Evolutionary conservation across 2,797 vertebrate genomes (phyloP).

Genomic region (Argentina silus): DNA sequence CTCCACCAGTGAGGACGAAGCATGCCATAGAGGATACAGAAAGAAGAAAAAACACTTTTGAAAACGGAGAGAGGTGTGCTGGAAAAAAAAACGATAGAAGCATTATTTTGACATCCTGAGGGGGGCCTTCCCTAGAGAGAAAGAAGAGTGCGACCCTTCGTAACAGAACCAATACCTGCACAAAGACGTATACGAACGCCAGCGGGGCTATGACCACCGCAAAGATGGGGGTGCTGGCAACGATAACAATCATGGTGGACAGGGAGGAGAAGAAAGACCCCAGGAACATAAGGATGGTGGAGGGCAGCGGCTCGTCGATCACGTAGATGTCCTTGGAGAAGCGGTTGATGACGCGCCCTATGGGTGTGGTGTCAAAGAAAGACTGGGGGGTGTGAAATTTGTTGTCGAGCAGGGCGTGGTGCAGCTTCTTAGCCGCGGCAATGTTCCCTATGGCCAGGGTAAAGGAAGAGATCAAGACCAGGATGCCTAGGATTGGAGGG

Average conservation of each 20-base stretch:
- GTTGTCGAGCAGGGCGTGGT: slow-evolving; percentile 85
- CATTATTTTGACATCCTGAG: not conserved
- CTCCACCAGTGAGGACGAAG: slow-evolving; percentile 41
- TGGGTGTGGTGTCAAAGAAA: slow-evolving; percentile 96
- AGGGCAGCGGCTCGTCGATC: slow-evolving; percentile 89
- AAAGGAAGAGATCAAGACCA: slow-evolving; percentile 88
- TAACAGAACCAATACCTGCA: slow-evolving; percentile 82
- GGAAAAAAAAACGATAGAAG: not conserved
- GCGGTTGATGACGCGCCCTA: slow-evolving; percentile 94
- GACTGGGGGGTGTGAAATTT: slow-evolving; percentile 91
- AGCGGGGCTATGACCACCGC: slow-evolving; percentile 84
- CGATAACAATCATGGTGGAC: slow-evolving; percentile 89
- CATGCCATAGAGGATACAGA: slow-evolving; percentile 41
- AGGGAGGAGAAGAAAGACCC: slow-evolving; percentile 83
- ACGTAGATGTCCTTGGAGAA: slow-evolving; percentile 95
- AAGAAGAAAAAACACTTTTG: slow-evolving; percentile 27
- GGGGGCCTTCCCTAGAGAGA: not conserved
- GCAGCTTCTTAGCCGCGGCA: slow-evolving; percentile 84
- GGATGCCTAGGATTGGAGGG: slow-evolving; percentile 76
- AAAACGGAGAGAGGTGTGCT: not conserved
- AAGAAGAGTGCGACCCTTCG: not conserved
- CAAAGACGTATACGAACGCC: slow-evolving; percentile 85
- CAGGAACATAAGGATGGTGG: slow-evolving; percentile 89
- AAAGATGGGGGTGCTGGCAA: slow-evolving; percentile 89
- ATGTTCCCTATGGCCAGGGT: slow-evolving; percentile 88